Conservation (phyloP, 2,888 invertebrate genomes). For the Dioctria rufipes region DNA sequence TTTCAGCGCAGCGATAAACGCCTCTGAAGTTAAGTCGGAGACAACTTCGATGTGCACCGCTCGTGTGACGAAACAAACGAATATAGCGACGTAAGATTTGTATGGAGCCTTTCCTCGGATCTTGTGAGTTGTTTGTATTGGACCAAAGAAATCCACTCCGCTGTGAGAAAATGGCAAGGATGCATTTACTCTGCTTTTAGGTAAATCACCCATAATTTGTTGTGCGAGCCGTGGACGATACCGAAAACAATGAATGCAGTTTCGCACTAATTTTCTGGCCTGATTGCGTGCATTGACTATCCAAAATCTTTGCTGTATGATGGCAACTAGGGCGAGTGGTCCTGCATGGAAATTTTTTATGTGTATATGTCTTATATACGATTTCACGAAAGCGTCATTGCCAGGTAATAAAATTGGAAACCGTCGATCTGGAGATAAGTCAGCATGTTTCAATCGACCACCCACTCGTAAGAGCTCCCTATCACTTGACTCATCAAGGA, state of each 20-base stretch:
- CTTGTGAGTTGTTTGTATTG: too few relatives aligned
- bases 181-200: background rate
- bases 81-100: slow-evolving; percentile 52
- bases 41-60: slow-evolving; percentile 58
- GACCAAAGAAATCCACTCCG: slow-evolving; percentile 26
- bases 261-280: slow-evolving; percentile 35
- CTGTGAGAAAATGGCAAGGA: slow-evolving; percentile 56
- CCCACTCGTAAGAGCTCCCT: too few relatives aligned
- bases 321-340: slow-evolving; percentile 37
- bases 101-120: slow-evolving; percentile 22
- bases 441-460: too few relatives aligned
- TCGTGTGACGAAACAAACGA: slow-evolving; percentile 49
- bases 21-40: too few relatives aligned
- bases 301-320: slow-evolving; percentile 54
- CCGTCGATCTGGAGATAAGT: too few relatives aligned
- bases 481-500: too few relatives aligned
- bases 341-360: slow-evolving; percentile 52
- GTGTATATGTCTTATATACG: slow-evolving; percentile 23
- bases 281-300: slow-evolving; percentile 47
- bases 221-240: slow-evolving; percentile 29
- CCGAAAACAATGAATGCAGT: slow-evolving; percentile 53
- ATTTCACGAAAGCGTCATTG: slow-evolving; percentile 25
- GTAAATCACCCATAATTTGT: slow-evolving; percentile 59
- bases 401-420: too few relatives aligned
- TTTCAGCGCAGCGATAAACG: too few relatives aligned